Evolutionary conservation across 2,797 vertebrate genomes (phyloP).

Genomic region (Streptopelia turtur): DNA sequence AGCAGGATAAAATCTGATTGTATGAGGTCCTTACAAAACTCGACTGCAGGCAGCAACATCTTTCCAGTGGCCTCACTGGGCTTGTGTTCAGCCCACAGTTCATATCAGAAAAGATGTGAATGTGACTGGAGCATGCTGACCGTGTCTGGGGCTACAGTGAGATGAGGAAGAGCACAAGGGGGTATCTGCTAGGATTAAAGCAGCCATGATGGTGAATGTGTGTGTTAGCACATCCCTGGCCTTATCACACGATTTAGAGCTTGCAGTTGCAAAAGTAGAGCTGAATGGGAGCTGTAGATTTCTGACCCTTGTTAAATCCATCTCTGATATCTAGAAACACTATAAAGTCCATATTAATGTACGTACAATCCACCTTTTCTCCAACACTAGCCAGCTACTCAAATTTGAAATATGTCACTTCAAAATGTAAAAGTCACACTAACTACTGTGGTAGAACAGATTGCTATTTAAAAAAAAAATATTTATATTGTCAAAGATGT

Average conservation of each 20-base stretch:
- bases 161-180: not conserved
- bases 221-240: rapidly evolving
- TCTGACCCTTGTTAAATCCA: not conserved
- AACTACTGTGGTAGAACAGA: not conserved
- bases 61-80: not conserved
- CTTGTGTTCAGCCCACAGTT: not conserved
- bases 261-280: not conserved
- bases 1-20: not conserved
- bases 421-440: not conserved
- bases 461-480: too few relatives aligned
- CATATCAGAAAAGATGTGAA: rapidly evolving
- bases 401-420: not conserved
- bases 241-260: not conserved
- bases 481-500: not conserved
- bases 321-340: not conserved
- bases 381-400: not conserved
- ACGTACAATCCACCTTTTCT: not conserved
- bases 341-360: not conserved
- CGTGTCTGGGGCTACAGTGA: not conserved
- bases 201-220: not conserved
- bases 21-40: not conserved
- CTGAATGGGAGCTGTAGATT: not conserved
- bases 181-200: not conserved
- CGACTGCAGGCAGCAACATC: not conserved
- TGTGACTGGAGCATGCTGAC: rapidly evolving